A percentile compares a stretch with the other conserved stretches of the same genome.
Conservation (phyloP, 2,888 invertebrate genomes). For the Lydus trimaculatus region DNA sequence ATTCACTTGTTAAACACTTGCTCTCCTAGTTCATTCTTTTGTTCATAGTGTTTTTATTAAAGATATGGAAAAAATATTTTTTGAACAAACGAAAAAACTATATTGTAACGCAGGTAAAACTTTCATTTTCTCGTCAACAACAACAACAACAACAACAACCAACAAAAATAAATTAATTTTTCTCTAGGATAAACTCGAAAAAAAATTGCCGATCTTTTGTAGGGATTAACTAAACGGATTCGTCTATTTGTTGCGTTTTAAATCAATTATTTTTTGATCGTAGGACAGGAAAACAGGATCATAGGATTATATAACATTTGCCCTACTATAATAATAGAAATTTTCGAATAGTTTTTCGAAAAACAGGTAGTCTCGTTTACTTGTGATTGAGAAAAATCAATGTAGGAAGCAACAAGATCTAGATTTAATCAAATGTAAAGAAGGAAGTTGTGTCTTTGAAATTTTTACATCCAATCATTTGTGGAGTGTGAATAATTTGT, state of each 20-base stretch:
- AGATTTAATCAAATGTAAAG: slow-evolving; percentile 7
- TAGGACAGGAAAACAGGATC: slow-evolving; percentile 18
- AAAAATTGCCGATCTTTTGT: neutral
- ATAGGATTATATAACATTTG: slow-evolving; percentile 10
- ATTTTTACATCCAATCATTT: neutral
- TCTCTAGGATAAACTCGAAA: neutral
- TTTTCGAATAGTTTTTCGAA: neutral
- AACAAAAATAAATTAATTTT: neutral
- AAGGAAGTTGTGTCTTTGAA: slow-evolving; percentile 3
- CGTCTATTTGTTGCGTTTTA: neutral
- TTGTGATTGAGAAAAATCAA: neutral
- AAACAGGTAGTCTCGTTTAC: neutral
- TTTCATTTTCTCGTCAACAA: slow-evolving; percentile 23
- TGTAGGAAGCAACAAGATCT: slow-evolving; percentile 8
- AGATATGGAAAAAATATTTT: slow-evolving; percentile 35
- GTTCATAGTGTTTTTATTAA: slow-evolving; percentile 41
- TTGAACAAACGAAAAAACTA: slow-evolving; percentile 26
- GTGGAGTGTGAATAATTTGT: slow-evolving; percentile 8
- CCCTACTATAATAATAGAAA: neutral
- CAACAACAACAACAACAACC: neutral
- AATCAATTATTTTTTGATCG: slow-evolving; percentile 13
- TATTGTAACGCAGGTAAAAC: slow-evolving; percentile 28
- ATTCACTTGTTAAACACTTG: slow-evolving; percentile 52
- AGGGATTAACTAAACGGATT: slow-evolving; percentile 11
- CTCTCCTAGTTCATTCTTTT: slow-evolving; percentile 38